Percentiles rank a stretch among this genome's conserved stretches.
Conservation (phyloP, 2,113 vertebrate species). For the Catagonus wagneri region DNA sequence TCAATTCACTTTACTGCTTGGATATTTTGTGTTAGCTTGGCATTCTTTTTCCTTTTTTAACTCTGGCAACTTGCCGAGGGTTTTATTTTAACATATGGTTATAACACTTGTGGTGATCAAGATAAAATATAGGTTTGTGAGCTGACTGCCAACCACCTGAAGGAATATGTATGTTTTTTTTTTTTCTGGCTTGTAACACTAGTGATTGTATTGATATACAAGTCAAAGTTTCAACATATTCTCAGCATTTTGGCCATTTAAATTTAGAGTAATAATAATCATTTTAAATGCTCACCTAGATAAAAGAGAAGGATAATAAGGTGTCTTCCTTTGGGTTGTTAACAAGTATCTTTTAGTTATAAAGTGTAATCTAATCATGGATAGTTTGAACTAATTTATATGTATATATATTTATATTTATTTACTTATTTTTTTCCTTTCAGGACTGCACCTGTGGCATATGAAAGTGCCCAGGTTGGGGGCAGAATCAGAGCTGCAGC, state of each 20-base stretch:
- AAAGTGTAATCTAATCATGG: constrained; percentile 13
- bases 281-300: neutral
- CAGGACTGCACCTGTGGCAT: too few relatives aligned
- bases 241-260: constrained; percentile 34
- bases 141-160: neutral
- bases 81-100: constrained; percentile 21
- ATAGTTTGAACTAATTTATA: constrained; percentile 49
- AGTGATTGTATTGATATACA: neutral
- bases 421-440: too few relatives aligned
- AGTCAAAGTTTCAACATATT: constrained; percentile 2
- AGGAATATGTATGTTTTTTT: neutral
- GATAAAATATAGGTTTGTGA: constrained; percentile 3
- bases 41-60: neutral
- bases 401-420: too few relatives aligned
- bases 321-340: neutral
- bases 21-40: constrained; percentile 39
- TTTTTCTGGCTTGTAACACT: neutral
- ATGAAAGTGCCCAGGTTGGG: too few relatives aligned
- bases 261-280: neutral
- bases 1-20: neutral
- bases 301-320: neutral
- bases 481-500: too few relatives aligned
- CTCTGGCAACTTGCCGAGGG: neutral
- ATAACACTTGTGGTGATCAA: neutral
- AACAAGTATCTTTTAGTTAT: constrained; percentile 15